Percentiles rank a stretch among this genome's conserved stretches.
Evolutionary conservation across 1,140 invertebrate genomes (phyloP).

Genomic region (Nylanderia fulva): DNA sequence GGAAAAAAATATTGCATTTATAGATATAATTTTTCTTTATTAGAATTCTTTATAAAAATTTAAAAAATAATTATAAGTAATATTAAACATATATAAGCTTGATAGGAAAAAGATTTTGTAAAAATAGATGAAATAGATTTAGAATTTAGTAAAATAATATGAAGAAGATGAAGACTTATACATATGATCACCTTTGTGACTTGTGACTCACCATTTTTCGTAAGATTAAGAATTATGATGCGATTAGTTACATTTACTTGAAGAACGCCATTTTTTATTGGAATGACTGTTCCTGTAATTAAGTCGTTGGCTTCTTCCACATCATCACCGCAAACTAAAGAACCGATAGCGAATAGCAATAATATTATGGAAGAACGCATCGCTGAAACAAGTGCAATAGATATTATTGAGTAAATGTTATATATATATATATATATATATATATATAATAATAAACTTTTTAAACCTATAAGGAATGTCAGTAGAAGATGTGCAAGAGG

Average conservation of each 20-base stretch:
- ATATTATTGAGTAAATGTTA: neutral
- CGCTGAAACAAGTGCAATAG: neutral
- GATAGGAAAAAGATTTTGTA: no score
- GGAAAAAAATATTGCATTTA: slow-evolving; percentile 8
- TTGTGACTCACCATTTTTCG: slow-evolving; percentile 18
- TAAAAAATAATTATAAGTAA: neutral
- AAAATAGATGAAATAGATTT: no score
- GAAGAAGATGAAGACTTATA: neutral
- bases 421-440: neutral
- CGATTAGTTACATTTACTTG: neutral
- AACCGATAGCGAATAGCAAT: neutral
- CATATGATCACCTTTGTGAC: neutral
- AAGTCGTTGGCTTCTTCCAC: neutral
- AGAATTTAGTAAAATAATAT: neutral
- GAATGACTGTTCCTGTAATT: neutral
- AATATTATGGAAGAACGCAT: slow-evolving; percentile 24
- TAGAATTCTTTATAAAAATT: neutral
- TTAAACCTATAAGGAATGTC: neutral
- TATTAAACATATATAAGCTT: neutral
- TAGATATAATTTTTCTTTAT: neutral
- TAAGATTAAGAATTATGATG: neutral
- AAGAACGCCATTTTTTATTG: neutral
- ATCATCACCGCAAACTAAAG: neutral
- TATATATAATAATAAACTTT: neutral
- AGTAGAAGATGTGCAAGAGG: neutral